Conservation (phyloP, 2,797 vertebrate species). For the Ataeniobius toweri region DNA sequence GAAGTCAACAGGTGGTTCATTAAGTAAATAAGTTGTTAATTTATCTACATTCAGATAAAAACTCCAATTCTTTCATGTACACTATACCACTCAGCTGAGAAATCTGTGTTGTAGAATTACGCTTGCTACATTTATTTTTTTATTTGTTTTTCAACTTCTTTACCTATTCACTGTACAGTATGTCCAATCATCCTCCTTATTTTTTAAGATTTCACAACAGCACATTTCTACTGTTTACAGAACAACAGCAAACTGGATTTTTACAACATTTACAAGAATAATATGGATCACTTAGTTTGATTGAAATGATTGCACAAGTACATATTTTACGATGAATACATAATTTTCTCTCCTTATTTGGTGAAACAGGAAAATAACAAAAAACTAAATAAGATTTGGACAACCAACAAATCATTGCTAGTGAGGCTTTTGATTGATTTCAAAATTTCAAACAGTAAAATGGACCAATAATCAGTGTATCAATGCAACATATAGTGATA, state of each 20-base stretch:
- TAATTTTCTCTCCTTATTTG: not conserved
- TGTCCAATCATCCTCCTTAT: not conserved
- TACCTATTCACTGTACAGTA: not conserved
- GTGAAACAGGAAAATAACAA: not conserved
- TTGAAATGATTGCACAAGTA: not conserved
- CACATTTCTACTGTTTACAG: not conserved
- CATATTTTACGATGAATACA: not conserved
- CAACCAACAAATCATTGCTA: not conserved
- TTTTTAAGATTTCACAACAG: not conserved
- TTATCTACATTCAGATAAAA: constrained; percentile 17
- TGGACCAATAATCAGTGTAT: not conserved
- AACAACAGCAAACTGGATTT: not conserved
- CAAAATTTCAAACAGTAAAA: not conserved
- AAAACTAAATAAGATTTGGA: not conserved
- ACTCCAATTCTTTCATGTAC: not conserved
- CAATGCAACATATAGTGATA: constrained; percentile 7
- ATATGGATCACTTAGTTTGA: not conserved
- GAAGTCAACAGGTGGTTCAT: constrained; percentile 32
- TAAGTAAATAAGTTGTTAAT: constrained; percentile 12
- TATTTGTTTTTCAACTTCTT: not conserved
- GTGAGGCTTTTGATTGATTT: not conserved
- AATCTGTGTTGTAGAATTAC: not conserved
- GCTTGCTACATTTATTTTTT: not conserved
- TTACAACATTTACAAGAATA: not conserved
- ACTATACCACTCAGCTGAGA: not conserved